Percentiles rank a stretch among this genome's conserved stretches.
phyloP scores from a whole-genome alignment of 2,797 vertebrate genomes.

The Oophaga sylvatica region DNA sequence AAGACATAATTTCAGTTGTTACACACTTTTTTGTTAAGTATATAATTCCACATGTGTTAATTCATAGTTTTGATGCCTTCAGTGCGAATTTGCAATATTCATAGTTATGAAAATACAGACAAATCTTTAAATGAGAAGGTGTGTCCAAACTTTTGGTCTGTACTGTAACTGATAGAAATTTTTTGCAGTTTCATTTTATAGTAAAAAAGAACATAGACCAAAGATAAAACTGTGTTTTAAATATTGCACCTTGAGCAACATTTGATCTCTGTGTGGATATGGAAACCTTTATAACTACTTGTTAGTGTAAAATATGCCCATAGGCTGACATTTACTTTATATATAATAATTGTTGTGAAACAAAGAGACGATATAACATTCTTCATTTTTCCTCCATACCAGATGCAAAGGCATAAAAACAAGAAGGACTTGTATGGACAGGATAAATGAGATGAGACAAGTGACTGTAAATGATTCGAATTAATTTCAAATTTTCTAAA shows the following conservation, averaged over 20 bases:
- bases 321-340: not conserved
- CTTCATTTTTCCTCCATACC: not conserved
- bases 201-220: not conserved
- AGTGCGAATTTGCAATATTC: too few relatives aligned
- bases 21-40: too few relatives aligned
- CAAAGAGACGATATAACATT: not conserved
- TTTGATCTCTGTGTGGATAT: not conserved
- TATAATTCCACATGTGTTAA: too few relatives aligned
- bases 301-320: not conserved
- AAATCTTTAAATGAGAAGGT: too few relatives aligned
- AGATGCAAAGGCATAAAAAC: not conserved
- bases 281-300: not conserved
- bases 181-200: too few relatives aligned
- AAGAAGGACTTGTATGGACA: not conserved
- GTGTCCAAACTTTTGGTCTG: too few relatives aligned
- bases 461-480: too few relatives aligned
- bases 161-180: too few relatives aligned
- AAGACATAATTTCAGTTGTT: too few relatives aligned
- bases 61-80: too few relatives aligned
- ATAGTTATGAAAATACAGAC: too few relatives aligned
- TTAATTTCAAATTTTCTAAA: too few relatives aligned
- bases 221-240: not conserved
- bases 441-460: not conserved
- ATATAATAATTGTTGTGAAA: not conserved
- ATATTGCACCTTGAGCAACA: not conserved